Conservation (phyloP, 2,888 invertebrate species). For the Steinernema hermaphroditum region DNA sequence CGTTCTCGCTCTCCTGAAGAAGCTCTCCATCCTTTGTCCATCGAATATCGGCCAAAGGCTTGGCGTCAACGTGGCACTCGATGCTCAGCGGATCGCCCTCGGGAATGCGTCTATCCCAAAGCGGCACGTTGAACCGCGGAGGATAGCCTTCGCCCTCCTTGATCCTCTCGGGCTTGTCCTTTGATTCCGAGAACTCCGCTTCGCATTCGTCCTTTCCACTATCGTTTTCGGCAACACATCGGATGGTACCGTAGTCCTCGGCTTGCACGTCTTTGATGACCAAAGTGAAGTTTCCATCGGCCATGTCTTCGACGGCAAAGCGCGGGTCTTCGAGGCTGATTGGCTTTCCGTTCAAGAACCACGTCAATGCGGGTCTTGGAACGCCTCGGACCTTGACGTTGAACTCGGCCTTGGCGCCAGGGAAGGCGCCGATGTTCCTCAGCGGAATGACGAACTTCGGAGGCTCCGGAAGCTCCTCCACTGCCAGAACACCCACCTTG, state of each 20-base stretch:
- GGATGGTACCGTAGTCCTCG: conserved; percentile 76
- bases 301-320: conserved; percentile 69
- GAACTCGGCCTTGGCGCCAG: conserved; percentile 76
- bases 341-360: conserved; percentile 62
- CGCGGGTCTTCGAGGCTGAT: conserved; percentile 47
- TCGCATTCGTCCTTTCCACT: conserved; percentile 75
- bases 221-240: conserved; percentile 74
- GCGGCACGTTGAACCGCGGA: conserved; percentile 81
- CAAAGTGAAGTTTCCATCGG: conserved; percentile 77
- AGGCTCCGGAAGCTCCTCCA: conserved; percentile 55
- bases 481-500: conserved; percentile 53
- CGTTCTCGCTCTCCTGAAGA: conserved; percentile 41
- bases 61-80: conserved; percentile 67
- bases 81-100: conserved; percentile 56
- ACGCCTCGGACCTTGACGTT: conserved; percentile 67
- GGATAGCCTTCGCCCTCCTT: conserved; percentile 68
- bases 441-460: conserved; percentile 68
- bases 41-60: conserved; percentile 57
- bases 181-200: conserved; percentile 48
- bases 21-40: conserved; percentile 58
- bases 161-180: conserved; percentile 34
- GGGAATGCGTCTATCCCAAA: conserved; percentile 72
- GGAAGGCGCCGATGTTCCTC: conserved; percentile 69
- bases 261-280: conserved; percentile 76
- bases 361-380: conserved; percentile 68